Evolutionary conservation across 1,140 invertebrate species (phyloP).

Genomic region (Habropoda laboriosa): DNA sequence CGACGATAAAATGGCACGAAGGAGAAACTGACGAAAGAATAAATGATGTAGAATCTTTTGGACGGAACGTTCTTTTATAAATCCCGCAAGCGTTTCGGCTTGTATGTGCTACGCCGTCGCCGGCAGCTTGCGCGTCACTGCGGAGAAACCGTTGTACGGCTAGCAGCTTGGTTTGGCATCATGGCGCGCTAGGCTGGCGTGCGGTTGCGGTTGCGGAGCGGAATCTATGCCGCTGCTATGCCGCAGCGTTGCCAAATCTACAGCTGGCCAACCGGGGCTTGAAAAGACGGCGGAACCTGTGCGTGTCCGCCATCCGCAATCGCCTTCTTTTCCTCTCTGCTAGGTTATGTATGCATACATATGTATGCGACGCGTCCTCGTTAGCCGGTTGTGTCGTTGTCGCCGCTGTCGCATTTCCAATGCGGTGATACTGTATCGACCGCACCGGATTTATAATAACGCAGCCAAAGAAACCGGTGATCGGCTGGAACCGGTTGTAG

Average conservation of each 20-base stretch:
- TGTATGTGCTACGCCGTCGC: constrained; percentile 48
- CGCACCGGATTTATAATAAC: constrained; percentile 44
- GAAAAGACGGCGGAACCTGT: constrained; percentile 57
- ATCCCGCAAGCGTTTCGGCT: constrained; percentile 44
- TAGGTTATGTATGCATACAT: no score
- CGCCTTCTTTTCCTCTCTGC: constrained; percentile 39
- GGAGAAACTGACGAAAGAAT: constrained; percentile 10
- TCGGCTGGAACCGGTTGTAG: constrained; percentile 42
- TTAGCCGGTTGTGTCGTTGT: background rate
- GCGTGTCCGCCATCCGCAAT: constrained; percentile 9
- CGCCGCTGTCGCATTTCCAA: constrained; percentile 25
- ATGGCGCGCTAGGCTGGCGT: constrained; percentile 65
- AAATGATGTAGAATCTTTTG: background rate
- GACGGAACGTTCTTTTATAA: constrained; percentile 45
- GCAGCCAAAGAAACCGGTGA: constrained; percentile 31
- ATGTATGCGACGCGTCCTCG: constrained; percentile 11
- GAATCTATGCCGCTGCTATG: constrained; percentile 73
- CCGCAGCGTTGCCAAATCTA: constrained; percentile 63
- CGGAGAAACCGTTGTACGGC: constrained; percentile 75
- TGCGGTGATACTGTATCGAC: constrained; percentile 29
- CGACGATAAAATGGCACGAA: background rate
- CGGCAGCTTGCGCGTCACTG: constrained; percentile 74
- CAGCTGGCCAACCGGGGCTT: constrained; percentile 20
- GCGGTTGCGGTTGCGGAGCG: constrained; percentile 76
- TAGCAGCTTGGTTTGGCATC: constrained; percentile 54